phyloP scores from a whole-genome alignment of 2,888 invertebrate species.

The Seira ritae region DNA sequence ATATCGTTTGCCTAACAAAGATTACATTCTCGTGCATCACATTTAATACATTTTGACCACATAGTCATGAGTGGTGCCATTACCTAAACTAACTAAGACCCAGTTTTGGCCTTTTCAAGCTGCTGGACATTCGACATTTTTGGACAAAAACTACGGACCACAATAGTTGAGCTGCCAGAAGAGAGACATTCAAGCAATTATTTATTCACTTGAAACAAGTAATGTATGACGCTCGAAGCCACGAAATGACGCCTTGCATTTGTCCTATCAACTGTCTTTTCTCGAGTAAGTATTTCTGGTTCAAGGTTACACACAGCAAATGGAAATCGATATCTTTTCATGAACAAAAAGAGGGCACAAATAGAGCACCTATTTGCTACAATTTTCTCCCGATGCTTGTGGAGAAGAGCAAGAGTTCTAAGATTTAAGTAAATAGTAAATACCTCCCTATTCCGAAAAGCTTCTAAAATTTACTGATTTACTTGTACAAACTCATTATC shows the following conservation, averaged over 20 bases:
- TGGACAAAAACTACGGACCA: not conserved
- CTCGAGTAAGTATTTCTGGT: constrained; percentile 12
- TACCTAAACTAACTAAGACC: not conserved
- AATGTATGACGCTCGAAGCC: not conserved
- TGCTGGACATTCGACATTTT: constrained; percentile 20
- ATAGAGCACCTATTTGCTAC: no score
- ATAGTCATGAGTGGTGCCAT: no score
- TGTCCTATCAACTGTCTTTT: constrained; percentile 5
- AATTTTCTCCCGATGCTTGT: no score
- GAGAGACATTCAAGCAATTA: constrained; percentile 10
- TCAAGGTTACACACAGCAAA: not conserved
- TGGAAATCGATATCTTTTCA: constrained; percentile 10
- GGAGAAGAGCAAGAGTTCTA: no score
- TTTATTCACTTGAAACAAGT: constrained; percentile 2
- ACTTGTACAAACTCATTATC: no score
- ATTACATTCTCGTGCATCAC: not conserved
- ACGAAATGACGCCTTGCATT: not conserved
- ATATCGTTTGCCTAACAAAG: not conserved
- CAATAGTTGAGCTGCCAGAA: not conserved
- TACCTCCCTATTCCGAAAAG: no score
- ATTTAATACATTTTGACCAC: no score
- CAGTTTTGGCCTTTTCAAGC: not conserved
- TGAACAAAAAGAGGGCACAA: not conserved
- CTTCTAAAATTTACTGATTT: no score
- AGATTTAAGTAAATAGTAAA: no score